Evolutionary conservation across 2,113 vertebrate species (phyloP), one percentile per base, ranked within the genome.

Genomic region (Pterophyllum scalare): DNA sequence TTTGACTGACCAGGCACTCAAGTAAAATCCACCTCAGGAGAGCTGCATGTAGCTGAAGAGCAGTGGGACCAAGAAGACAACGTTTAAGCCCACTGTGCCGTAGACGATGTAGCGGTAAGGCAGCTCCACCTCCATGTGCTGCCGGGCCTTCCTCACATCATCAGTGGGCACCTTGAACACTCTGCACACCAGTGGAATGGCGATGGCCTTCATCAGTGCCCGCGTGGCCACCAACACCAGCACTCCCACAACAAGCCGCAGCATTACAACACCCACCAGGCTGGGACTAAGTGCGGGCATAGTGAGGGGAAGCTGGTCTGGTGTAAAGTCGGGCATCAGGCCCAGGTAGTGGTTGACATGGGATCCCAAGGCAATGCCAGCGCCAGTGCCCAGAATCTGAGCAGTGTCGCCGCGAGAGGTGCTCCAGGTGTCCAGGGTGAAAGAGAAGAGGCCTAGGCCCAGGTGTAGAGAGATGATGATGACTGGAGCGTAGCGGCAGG

Each of bases 361-460:
- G 28, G 97, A 97, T 9, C 97, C 97, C 77, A 98, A 95, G 3
- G 98, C 98, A 19, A 98, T 95, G 13, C 98, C 98, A 0, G 97
- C 98, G 0, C 98, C 98, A 0, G 97, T 96, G 80, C 97, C 98
- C 80, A 99, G 95, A 86, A 99, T 98, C 93, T 99, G 96, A 24
- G 98, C 98, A 0, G 98, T 99, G 94, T 99, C 98, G 2, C 98
- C 98, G 3, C 98, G 94, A 0, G 98, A 99, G 0, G 98, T 99
- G 94, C 98, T 99, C 98, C 98, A 99, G 5, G 97, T 98, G 90
- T 99, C 98, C 59, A 99, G 95, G 3, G 96, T 99, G 91, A 99
- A 99, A 64, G 97, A 99, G 92, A 99, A 97, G 86, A 99, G 96
- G 59, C 97, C 98, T 93, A 99, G 81, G 22, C 92, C 96, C 24